Evolutionary conservation across 2,113 vertebrate species (phyloP).

Genomic region (Morone chrysops): DNA sequence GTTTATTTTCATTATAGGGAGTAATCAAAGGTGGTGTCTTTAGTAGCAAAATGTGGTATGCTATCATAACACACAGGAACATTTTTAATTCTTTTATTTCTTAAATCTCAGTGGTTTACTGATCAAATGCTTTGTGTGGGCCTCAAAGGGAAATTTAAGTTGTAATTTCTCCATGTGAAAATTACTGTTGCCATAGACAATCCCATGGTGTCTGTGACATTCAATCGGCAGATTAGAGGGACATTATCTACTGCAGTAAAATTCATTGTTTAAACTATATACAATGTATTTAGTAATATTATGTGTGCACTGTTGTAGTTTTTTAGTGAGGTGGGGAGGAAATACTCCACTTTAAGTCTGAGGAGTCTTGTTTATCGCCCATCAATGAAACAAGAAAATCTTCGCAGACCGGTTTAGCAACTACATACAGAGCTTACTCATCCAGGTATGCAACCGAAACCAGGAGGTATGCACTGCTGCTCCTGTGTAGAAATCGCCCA

Average conservation of each 20-base stretch:
- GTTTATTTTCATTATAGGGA: too few species aligned
- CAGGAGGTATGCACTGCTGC: background rate
- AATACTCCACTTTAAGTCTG: background rate
- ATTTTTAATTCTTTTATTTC: background rate
- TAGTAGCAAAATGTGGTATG: background rate
- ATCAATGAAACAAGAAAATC: constrained; percentile 49
- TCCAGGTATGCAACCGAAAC: constrained; percentile 60
- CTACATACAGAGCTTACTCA: constrained; percentile 51
- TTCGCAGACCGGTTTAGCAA: constrained; percentile 75
- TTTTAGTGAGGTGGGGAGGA: background rate
- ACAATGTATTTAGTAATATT: background rate
- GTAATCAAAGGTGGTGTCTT: background rate
- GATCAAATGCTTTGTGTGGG: background rate
- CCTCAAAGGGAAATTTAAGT: background rate
- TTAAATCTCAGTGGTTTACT: background rate
- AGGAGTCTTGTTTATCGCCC: constrained; percentile 53
- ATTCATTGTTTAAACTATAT: too few species aligned
- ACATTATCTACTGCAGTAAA: background rate
- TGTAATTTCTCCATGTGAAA: background rate
- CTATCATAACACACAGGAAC: background rate
- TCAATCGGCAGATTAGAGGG: background rate
- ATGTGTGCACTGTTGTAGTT: background rate
- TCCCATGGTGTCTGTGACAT: background rate
- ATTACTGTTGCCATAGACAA: background rate
- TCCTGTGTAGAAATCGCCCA: background rate